These are phyloP conservation scores for Rotaria magnacalcarata DNA, from an alignment of 2,888 invertebrate species.

Conservation along the genomic window DNA sequence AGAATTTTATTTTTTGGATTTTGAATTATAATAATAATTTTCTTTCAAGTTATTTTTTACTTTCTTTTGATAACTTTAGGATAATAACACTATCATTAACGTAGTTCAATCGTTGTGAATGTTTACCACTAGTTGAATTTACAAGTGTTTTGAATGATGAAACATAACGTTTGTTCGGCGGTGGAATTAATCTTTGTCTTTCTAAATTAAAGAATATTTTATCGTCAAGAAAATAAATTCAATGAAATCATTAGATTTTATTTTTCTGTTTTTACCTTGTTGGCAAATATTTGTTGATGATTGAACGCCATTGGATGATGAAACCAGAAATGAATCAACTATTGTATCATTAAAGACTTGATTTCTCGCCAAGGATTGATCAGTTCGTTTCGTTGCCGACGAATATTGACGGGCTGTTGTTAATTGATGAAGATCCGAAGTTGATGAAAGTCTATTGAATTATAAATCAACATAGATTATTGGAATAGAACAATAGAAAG, in stretches of 20 bases:
- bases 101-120: neutral
- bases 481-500: neutral
- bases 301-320: neutral
- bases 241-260: neutral
- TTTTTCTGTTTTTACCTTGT: neutral
- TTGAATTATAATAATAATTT: neutral
- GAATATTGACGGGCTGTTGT: neutral
- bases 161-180: neutral
- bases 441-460: neutral
- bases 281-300: neutral
- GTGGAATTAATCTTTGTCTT: neutral
- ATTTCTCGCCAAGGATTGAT: neutral
- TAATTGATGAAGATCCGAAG: neutral
- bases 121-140: neutral
- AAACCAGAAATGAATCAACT: neutral
- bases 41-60: neutral
- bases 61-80: neutral
- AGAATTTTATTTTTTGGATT: no score
- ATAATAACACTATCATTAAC: slow-evolving; percentile 1
- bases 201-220: neutral
- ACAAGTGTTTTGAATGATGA: slow-evolving; percentile 16
- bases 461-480: neutral
- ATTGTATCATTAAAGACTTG: neutral
- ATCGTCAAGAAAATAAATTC: neutral
- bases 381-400: neutral